These are phyloP conservation scores for Lasioglossum pauxillum DNA, from an alignment of 2,888 invertebrate genomes.

Conservation along the genomic window DNA sequence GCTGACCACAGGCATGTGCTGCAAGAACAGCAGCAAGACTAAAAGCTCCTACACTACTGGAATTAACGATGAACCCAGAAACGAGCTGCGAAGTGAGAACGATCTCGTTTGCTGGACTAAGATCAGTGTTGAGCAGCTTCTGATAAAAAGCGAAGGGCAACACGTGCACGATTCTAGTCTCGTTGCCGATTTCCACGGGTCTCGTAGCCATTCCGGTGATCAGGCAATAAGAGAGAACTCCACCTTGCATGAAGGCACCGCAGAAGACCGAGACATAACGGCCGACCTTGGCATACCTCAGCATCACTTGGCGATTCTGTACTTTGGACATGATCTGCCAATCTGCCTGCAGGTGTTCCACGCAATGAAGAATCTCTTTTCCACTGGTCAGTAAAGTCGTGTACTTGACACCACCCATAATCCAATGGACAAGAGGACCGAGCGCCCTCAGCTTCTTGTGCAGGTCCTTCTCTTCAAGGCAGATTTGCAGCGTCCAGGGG, in stretches of 20 bases:
- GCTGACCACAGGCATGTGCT: constrained; percentile 72
- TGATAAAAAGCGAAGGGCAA: constrained; percentile 60
- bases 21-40: constrained; percentile 66
- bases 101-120: constrained; percentile 64
- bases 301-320: constrained; percentile 68
- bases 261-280: constrained; percentile 58
- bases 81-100: constrained; percentile 60
- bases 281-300: constrained; percentile 67
- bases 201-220: background rate
- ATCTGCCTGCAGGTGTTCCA: constrained; percentile 68
- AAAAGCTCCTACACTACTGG: constrained; percentile 52
- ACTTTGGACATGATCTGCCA: constrained; percentile 59
- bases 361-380: constrained; percentile 65
- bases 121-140: constrained; percentile 50
- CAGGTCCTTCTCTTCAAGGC: constrained; percentile 55
- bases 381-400: constrained; percentile 59
- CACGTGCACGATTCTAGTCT: constrained; percentile 42
- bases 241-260: constrained; percentile 51
- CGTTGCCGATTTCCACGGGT: constrained; percentile 47
- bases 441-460: constrained; percentile 51
- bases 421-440: constrained; percentile 71
- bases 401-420: constrained; percentile 72
- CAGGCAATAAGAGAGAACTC: constrained; percentile 48
- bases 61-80: constrained; percentile 55
- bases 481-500: constrained; percentile 62